Evolutionary conservation across 2,113 vertebrate genomes (phyloP).

Genomic region (Calyptommatus sinebrachiatus): DNA sequence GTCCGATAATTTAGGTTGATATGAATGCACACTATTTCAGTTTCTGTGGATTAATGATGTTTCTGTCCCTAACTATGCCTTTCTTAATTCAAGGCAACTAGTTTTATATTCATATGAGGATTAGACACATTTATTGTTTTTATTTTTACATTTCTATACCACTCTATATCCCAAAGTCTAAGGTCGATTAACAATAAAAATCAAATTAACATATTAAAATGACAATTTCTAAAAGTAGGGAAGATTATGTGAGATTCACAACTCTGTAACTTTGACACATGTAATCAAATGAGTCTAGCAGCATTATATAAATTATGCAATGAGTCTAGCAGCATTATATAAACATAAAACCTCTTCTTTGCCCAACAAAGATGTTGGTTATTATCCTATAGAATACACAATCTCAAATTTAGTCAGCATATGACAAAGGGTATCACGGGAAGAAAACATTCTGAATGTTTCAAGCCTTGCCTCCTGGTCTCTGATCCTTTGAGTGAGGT

Average conservation of each 20-base stretch:
- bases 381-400: fast-evolving
- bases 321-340: not conserved
- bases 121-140: not conserved
- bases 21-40: not conserved
- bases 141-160: no score
- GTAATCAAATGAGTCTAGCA: not conserved
- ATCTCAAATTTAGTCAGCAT: not conserved
- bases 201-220: no score
- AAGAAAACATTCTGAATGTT: fast-evolving
- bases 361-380: not conserved
- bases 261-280: not conserved
- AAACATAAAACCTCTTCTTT: not conserved
- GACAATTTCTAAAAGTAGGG: no score
- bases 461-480: slow-evolving; percentile 79
- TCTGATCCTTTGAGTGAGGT: slow-evolving; percentile 77
- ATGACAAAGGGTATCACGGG: fast-evolving
- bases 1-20: not conserved
- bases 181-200: no score
- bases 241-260: not conserved
- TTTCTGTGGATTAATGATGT: not conserved
- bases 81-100: not conserved
- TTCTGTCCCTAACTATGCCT: not conserved
- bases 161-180: no score
- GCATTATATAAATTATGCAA: not conserved
- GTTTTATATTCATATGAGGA: not conserved